phyloP scores from a whole-genome alignment of 2,888 invertebrate species.

The Andricus quercusramuli region DNA sequence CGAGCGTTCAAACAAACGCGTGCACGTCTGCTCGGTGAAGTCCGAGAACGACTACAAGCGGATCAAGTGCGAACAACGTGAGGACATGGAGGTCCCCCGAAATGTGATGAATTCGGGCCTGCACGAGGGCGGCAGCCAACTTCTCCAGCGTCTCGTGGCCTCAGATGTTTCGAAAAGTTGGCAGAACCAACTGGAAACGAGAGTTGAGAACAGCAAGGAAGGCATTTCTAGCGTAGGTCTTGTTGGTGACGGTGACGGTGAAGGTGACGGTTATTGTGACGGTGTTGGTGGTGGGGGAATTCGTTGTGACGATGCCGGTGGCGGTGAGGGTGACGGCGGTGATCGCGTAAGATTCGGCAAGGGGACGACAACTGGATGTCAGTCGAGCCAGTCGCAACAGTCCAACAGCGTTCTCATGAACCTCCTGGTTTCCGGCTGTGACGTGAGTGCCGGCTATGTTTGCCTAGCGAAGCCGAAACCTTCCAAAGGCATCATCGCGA shows the following conservation, averaged over 20 bases:
- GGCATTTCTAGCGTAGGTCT: constrained; percentile 16
- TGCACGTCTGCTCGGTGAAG: constrained; percentile 61
- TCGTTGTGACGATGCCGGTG: constrained; percentile 15
- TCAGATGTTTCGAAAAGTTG: constrained; percentile 54
- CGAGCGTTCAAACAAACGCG: constrained; percentile 68
- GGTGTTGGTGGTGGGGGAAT: constrained; percentile 41
- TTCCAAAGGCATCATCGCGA: constrained; percentile 70
- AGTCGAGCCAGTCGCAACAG: constrained; percentile 77
- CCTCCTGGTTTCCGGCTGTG: constrained; percentile 96
- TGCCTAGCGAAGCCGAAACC: constrained; percentile 84
- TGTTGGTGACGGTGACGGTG: constrained; percentile 45
- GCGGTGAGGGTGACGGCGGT: constrained; percentile 42
- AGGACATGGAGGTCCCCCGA: constrained; percentile 47
- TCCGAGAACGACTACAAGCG: constrained; percentile 67
- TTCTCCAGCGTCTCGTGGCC: constrained; percentile 83
- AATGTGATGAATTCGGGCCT: constrained; percentile 49
- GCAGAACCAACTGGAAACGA: constrained; percentile 46
- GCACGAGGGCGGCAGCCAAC: constrained; percentile 73
- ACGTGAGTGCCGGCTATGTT: constrained; percentile 94
- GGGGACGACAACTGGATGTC: constrained; percentile 20
- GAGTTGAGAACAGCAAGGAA: constrained; percentile 23
- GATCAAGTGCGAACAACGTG: constrained; percentile 63
- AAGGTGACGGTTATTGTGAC: constrained; percentile 43
- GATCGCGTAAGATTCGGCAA: constrained; percentile 14
- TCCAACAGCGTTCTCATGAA: constrained; percentile 94